Percentiles rank a stretch among this genome's conserved stretches.
These are phyloP conservation scores for Leptopilina myrica DNA, from an alignment of 2,888 invertebrate species.

Conservation along the genomic window DNA sequence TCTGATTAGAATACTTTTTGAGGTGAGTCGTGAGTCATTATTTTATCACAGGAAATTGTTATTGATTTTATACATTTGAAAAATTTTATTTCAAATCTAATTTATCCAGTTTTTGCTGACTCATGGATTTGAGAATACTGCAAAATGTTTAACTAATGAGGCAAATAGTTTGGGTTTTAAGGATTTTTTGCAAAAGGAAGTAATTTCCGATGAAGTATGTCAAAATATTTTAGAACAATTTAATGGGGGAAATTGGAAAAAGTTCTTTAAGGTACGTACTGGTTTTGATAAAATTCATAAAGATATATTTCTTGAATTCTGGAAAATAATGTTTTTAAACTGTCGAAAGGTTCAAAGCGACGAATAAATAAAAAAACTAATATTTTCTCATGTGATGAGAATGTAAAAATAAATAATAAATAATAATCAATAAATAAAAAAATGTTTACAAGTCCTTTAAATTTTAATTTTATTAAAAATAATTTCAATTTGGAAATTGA, in stretches of 20 bases:
- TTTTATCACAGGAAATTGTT: not conserved
- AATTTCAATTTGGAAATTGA: no score
- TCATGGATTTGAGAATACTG: slow-evolving; percentile 63
- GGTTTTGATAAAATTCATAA: not conserved
- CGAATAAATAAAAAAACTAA: no score
- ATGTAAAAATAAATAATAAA: no score
- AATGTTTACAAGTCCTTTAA: no score
- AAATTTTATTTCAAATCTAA: not conserved
- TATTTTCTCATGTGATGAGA: no score
- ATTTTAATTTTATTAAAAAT: no score
- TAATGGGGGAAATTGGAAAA: slow-evolving; percentile 59
- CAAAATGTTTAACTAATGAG: slow-evolving; percentile 59
- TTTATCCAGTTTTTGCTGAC: slow-evolving; percentile 62
- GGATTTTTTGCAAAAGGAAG: slow-evolving; percentile 43
- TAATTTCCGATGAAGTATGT: slow-evolving; percentile 50
- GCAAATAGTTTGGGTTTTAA: slow-evolving; percentile 55
- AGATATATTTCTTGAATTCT: not conserved
- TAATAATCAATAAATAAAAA: no score
- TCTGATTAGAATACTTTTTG: not conserved
- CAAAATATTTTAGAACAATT: slow-evolving; percentile 57
- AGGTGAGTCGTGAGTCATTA: not conserved
- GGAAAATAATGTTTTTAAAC: not conserved
- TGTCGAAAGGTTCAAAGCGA: no score
- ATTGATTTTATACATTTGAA: not conserved
- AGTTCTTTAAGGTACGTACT: slow-evolving; percentile 65